Base-by-base conservation (phyloP, 2,113 vertebrate species). In the Heptranchias perlo region DNA sequence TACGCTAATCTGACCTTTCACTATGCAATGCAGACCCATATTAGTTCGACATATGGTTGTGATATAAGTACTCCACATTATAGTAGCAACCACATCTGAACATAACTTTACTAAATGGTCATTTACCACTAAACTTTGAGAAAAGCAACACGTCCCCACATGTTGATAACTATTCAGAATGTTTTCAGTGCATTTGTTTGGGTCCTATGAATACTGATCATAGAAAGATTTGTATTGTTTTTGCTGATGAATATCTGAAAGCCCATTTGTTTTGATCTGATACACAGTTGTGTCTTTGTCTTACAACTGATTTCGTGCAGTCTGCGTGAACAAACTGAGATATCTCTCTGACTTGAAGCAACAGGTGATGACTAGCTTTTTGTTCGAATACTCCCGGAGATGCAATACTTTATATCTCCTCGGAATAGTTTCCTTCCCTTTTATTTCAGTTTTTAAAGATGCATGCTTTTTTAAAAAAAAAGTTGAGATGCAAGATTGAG, bases 241-340 rank as follows among this genome's bases (percentile, higher is more conserved):
- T 93, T 39, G 39, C 54, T n/a, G 89, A 93, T 93, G 62, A 61
- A n/a, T 92, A 92, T 92, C 54, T 92, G 87, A 54, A 92, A 0
- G 35, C 54, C 35, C 89, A 62, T 64, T 93, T n/a, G 89, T 39
- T 93, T 62, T 61, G 58, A n/a, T 44, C 61, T 64, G 89, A 62
- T 62, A 61, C 89, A 93, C 58, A 93, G 89, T 39, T 39, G 21
- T 93, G 35, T 0, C 89, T 39, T 93, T 93, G 89, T 93, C 35
- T 39, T 64, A 58, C 89, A 62, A 39, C 28, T 93, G 14, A 62
- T 93, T 62, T 54, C 18, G 44, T 1, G 58, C 54, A 62, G 58
- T 21, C 58, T 39, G 58, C 16, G 1, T 39, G 58, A 93, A 92
- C 54, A 92, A 62, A 16, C 58, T 62, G 14, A 92, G 18, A 61